Percentiles rank a stretch among this genome's conserved stretches.
phyloP scores from a whole-genome alignment of 2,797 vertebrate species.

The Neosalanx taihuensis region DNA sequence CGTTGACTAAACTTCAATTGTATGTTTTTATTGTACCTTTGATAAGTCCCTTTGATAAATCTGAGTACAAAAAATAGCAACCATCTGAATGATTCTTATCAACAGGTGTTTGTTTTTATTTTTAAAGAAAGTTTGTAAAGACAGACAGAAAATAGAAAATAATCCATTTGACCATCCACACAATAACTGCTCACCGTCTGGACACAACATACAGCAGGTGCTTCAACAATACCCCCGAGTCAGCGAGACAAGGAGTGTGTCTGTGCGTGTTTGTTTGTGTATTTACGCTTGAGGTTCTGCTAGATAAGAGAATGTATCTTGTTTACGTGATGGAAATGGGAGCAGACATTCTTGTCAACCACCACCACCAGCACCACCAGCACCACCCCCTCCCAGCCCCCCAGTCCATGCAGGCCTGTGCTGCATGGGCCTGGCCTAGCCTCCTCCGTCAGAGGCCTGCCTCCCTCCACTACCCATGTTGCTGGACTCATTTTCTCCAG shows the following conservation, averaged over 20 bases:
- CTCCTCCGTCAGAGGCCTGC: conserved; percentile 27
- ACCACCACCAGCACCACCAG: conserved; percentile 23
- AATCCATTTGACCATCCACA: no score
- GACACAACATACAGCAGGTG: neutral
- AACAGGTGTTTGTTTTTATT: no score
- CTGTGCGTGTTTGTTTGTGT: conserved; percentile 52
- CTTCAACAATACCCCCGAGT: conserved; percentile 9
- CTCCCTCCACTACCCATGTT: conserved; percentile 52
- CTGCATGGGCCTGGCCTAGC: neutral
- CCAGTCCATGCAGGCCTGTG: conserved; percentile 10
- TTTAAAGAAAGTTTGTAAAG: no score
- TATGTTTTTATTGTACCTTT: neutral
- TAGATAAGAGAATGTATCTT: conserved; percentile 53
- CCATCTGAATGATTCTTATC: no score
- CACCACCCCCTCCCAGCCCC: conserved; percentile 18
- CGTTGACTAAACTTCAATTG: neutral
- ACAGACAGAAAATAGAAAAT: no score
- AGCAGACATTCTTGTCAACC: conserved; percentile 41
- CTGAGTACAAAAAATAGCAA: no score
- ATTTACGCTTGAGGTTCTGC: conserved; percentile 48
- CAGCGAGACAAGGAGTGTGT: conserved; percentile 28
- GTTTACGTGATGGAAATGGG: conserved; percentile 54
- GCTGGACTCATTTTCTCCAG: conserved; percentile 63
- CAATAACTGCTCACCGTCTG: no score
- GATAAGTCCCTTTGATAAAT: no score